Evolutionary conservation across 2,113 vertebrate species (phyloP).

Genomic region (Fulica atra): DNA sequence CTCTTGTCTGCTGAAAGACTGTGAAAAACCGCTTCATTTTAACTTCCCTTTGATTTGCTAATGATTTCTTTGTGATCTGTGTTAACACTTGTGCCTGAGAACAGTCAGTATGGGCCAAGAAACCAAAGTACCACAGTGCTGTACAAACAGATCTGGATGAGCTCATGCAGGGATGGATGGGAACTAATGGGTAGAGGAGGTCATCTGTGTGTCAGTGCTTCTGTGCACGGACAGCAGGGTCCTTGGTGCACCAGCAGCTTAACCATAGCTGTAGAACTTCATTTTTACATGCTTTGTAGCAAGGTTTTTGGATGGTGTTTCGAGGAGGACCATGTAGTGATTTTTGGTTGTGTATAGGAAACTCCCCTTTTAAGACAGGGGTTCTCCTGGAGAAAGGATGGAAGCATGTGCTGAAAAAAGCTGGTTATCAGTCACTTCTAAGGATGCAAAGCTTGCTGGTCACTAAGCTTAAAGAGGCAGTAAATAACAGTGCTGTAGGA

Average conservation of each 20-base stretch:
- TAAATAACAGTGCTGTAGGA: background rate
- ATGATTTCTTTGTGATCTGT: constrained; percentile 26
- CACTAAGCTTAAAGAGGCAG: background rate
- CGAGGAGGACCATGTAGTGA: background rate
- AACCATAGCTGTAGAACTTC: background rate
- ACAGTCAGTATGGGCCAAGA: background rate
- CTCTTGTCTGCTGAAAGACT: background rate
- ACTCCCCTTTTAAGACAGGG: background rate
- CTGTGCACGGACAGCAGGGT: background rate
- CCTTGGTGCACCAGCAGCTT: background rate
- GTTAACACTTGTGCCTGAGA: background rate
- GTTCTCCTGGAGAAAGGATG: background rate
- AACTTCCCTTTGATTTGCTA: background rate
- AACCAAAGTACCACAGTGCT: background rate
- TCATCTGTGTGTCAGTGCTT: background rate
- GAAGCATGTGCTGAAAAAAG: background rate
- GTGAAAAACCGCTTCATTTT: background rate
- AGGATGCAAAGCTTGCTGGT: background rate
- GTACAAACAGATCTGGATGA: background rate
- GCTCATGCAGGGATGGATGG: background rate
- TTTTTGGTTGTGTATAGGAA: background rate
- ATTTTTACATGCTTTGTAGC: background rate
- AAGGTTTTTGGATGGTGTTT: background rate
- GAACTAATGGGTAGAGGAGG: background rate
- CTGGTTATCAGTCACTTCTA: background rate